Percentiles rank a stretch among this genome's conserved stretches.
phyloP scores from a whole-genome alignment of 1,140 invertebrate species.

The Euura lappo region DNA sequence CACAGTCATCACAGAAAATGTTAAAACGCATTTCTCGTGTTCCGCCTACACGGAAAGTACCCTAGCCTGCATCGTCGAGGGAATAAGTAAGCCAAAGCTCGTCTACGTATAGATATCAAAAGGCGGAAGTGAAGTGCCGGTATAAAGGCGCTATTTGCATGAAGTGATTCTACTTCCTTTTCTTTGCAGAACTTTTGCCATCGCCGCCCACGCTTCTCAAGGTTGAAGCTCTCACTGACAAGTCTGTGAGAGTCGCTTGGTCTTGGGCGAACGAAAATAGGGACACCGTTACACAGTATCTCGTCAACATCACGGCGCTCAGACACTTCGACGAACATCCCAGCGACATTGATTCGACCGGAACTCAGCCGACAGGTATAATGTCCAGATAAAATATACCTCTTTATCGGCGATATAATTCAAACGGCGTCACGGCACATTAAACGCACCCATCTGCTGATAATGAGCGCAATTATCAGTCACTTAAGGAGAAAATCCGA shows the following conservation, averaged over 20 bases:
- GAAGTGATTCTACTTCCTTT: conserved; percentile 20
- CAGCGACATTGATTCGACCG: conserved; percentile 45
- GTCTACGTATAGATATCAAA: neutral
- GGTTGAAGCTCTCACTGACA: conserved; percentile 73
- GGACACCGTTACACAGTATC: conserved; percentile 70
- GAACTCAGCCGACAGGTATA: conserved; percentile 11
- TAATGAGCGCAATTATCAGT: conserved; percentile 29
- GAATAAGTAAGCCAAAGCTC: conserved; percentile 68
- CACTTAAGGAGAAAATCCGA: neutral
- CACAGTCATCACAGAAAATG: conserved; percentile 80
- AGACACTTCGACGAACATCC: conserved; percentile 68
- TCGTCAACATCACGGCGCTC: conserved; percentile 75
- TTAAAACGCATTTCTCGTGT: conserved; percentile 84
- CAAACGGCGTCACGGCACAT: too few relatives aligned
- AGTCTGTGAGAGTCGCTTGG: conserved; percentile 75
- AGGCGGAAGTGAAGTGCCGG: neutral
- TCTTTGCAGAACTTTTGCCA: conserved; percentile 71
- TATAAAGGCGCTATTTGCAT: neutral
- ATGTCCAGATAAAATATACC: too few relatives aligned
- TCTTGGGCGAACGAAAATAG: conserved; percentile 65
- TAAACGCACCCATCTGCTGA: conserved; percentile 43
- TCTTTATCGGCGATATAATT: too few relatives aligned
- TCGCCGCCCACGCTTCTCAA: conserved; percentile 72
- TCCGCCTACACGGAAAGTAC: conserved; percentile 82
- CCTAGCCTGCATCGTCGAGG: conserved; percentile 80